Evolutionary conservation across 1,140 invertebrate genomes (phyloP).

Genomic region (Campodea augens): DNA sequence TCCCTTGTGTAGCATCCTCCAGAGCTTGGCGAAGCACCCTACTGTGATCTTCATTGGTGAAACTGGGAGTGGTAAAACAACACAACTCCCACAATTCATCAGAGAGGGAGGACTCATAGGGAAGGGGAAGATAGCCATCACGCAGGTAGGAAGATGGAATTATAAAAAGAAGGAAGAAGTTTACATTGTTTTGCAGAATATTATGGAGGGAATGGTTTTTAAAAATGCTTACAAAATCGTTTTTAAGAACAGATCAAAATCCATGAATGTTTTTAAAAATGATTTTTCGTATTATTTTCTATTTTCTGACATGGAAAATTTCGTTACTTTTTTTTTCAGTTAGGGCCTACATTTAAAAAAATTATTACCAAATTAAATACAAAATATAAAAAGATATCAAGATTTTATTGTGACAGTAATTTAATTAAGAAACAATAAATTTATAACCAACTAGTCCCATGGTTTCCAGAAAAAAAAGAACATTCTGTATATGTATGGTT

Average conservation of each 20-base stretch:
- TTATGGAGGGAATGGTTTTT: too few relatives aligned
- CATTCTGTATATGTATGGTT: too few relatives aligned
- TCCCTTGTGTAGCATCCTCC: too few relatives aligned
- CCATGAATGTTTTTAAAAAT: neutral
- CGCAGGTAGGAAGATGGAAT: conserved; percentile 31
- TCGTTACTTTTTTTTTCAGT: neutral
- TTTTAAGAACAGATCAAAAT: too few relatives aligned
- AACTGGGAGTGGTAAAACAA: conserved; percentile 79
- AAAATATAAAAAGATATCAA: too few relatives aligned
- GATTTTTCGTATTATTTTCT: neutral
- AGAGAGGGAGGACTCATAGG: conserved; percentile 34
- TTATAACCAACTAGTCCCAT: too few relatives aligned
- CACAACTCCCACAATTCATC: conserved; percentile 69
- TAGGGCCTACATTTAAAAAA: too few relatives aligned
- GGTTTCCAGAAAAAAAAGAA: too few relatives aligned
- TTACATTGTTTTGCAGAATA: neutral
- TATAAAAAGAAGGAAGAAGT: neutral
- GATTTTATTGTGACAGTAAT: too few relatives aligned
- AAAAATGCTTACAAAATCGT: too few relatives aligned
- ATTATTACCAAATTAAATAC: too few relatives aligned
- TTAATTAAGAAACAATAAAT: too few relatives aligned
- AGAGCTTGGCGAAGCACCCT: conserved; percentile 27
- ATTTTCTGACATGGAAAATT: neutral
- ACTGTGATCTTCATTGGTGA: conserved; percentile 68
- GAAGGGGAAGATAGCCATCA: conserved; percentile 48